Conservation (phyloP, 2,113 vertebrate genomes). For the Rhinichthys klamathensis region DNA sequence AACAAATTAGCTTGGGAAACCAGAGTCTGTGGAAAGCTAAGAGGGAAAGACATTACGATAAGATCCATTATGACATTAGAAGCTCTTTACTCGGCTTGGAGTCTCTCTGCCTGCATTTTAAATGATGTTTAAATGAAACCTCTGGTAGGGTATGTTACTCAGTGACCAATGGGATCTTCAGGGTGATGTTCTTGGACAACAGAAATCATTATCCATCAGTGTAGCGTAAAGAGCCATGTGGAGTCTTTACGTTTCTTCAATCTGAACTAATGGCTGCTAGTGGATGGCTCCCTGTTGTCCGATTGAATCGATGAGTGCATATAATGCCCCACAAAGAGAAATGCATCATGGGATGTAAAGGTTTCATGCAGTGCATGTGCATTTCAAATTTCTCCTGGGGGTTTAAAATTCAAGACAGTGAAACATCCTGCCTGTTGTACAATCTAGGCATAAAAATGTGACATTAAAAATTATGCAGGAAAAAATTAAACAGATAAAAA, state of each 20-base stretch:
- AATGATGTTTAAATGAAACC: slow-evolving; percentile 29
- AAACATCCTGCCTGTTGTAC: not conserved
- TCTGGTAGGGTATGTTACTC: slow-evolving; percentile 5
- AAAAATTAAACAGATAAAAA: not conserved
- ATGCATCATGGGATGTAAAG: slow-evolving; percentile 10
- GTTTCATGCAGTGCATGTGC: not conserved
- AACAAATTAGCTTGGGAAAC: slow-evolving; percentile 27
- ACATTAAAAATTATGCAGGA: not conserved
- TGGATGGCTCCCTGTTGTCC: slow-evolving; percentile 1
- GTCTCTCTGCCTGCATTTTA: slow-evolving; percentile 24
- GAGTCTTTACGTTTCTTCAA: slow-evolving; percentile 17
- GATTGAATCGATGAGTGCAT: not conserved
- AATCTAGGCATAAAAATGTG: not conserved
- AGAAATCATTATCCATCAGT: slow-evolving; percentile 20
- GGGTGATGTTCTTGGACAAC: slow-evolving; percentile 12
- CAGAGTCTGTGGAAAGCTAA: slow-evolving; percentile 1
- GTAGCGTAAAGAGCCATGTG: not conserved
- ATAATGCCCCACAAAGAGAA: not conserved
- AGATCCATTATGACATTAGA: slow-evolving; percentile 30
- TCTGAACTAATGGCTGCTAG: slow-evolving; percentile 1
- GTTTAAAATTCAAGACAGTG: not conserved
- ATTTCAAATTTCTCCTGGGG: not conserved
- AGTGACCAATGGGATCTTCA: slow-evolving; percentile 12
- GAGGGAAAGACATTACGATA: slow-evolving; percentile 21
- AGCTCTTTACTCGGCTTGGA: slow-evolving; percentile 11